Evolutionary conservation across 53 echinoderm and acorn worm species (phyloP).

Genomic region (Henricia sp.): DNA sequence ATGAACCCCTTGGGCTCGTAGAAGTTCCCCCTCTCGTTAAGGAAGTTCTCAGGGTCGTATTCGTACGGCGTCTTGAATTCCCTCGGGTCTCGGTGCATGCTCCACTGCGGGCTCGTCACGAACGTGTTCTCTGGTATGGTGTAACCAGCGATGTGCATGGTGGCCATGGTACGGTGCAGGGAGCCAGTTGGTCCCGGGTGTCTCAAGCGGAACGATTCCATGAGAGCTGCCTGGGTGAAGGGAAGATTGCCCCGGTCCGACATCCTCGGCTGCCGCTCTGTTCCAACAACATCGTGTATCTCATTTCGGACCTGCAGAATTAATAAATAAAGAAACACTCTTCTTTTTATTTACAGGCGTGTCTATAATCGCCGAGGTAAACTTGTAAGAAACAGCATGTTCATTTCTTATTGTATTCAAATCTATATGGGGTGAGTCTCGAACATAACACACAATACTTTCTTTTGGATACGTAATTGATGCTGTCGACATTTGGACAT

Average conservation of each 20-base stretch:
- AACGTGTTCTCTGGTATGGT: constrained; percentile 50
- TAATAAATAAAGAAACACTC: background rate
- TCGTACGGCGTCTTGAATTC: constrained; percentile 47
- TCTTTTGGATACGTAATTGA: too few relatives aligned
- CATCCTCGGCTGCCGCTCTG: constrained; percentile 47
- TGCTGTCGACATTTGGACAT: too few relatives aligned
- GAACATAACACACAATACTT: too few relatives aligned
- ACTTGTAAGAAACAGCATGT: too few relatives aligned
- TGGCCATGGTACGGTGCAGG: constrained; percentile 31
- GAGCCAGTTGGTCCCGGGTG: constrained; percentile 50
- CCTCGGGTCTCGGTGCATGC: constrained; percentile 45
- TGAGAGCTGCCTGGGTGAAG: constrained; percentile 52
- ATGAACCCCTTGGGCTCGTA: constrained; percentile 47
- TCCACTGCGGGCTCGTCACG: constrained; percentile 54
- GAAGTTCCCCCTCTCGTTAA: constrained; percentile 18
- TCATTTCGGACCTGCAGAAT: constrained; percentile 15
- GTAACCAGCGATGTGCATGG: constrained; percentile 45
- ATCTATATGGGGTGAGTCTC: too few relatives aligned
- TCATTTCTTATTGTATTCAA: too few relatives aligned
- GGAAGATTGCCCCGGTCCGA: constrained; percentile 43
- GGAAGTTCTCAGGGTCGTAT: constrained; percentile 22
- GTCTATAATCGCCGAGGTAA: too few relatives aligned
- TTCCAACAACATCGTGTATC: constrained; percentile 31
- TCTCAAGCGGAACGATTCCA: constrained; percentile 44
- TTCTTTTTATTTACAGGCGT: background rate